Base-by-base conservation (phyloP, 2,113 vertebrate genomes). In the Nematolebias whitei region DNA sequence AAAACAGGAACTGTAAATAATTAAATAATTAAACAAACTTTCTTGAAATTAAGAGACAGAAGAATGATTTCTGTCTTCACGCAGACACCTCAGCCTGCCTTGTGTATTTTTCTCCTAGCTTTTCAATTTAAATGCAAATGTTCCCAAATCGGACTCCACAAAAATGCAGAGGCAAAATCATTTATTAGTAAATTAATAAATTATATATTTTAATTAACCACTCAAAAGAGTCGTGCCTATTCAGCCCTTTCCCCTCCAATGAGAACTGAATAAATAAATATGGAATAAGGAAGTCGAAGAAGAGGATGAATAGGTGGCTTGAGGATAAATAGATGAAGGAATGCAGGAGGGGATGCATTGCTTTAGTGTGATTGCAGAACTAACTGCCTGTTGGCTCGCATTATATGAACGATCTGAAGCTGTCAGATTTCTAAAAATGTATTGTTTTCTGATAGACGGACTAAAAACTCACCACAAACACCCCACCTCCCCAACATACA, bases 201-300 rank as follows among this genome's bases (percentile, higher is more conserved):
- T 93, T 91, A 90, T 92, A 92, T 90, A 92, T 91, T 93, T 91
- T 92, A 93, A 93, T 93, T 91, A 92, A 89, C 79, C 79, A 63
- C 63, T 51, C 59, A 59, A 81, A 69, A 68, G 80, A 90, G 90
- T 87, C 60, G 72, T 50, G 82, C 85, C 84, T 76, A 76, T 90
- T 90, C 85, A 89, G 87, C 84, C 71, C 48, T 82, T 85, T 78
- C 64, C 70, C 45, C 63, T 70, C 81, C 88, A 91, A 87, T 87
- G 85, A 89, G 65, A 87, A 85, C 90, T 88, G 85, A 82, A 89
- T 89, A 88, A 90, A 90, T 89, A 90, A 90, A 90, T 86, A 88
- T 74, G 75, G 78, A 68, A 66, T 69, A 69, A 61, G 55, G 60
- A 63, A 40, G 53, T 44, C 44, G 35, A 47, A 62, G 24, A 45